phyloP scores from a whole-genome alignment of 2,113 vertebrate species.

The Psittacula cyanocephala region DNA sequence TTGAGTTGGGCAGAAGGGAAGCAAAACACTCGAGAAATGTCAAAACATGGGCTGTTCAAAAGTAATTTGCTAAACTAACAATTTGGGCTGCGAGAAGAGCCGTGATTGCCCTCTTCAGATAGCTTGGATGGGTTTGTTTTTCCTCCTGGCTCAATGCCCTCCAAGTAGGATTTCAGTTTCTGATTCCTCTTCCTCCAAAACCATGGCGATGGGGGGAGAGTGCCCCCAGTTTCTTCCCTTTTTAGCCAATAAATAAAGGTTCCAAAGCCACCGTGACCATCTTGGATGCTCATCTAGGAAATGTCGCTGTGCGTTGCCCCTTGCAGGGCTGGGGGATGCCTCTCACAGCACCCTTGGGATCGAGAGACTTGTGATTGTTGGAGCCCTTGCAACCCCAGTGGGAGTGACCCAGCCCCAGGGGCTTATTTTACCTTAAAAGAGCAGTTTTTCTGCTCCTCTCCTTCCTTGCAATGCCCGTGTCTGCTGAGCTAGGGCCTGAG shows the following conservation, averaged over 20 bases:
- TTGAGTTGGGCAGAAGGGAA: not conserved
- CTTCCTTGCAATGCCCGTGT: not conserved
- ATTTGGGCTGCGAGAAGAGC: slow-evolving; percentile 25
- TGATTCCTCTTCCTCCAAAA: not conserved
- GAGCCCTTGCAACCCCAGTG: too few species aligned
- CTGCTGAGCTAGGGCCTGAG: not conserved
- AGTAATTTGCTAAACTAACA: slow-evolving; percentile 38
- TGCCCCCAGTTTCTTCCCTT: not conserved
- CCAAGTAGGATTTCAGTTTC: not conserved
- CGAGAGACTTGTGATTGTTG: not conserved
- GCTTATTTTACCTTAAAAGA: not conserved
- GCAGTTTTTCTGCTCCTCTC: not conserved
- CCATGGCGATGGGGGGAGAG: accelerated
- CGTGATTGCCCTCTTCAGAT: slow-evolving; percentile 23
- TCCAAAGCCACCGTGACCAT: accelerated
- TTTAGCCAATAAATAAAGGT: not conserved
- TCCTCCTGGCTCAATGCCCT: not conserved
- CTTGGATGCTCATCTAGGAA: accelerated
- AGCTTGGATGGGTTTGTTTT: slow-evolving; percentile 38
- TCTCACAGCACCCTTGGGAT: not conserved
- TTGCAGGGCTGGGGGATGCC: not conserved
- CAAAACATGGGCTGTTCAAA: not conserved
- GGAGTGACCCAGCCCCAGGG: not conserved
- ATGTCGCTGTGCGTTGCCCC: not conserved
- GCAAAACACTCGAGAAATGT: slow-evolving; percentile 24